Conservation (phyloP, 1,140 invertebrate species). For the Phymastichus coffea region DNA sequence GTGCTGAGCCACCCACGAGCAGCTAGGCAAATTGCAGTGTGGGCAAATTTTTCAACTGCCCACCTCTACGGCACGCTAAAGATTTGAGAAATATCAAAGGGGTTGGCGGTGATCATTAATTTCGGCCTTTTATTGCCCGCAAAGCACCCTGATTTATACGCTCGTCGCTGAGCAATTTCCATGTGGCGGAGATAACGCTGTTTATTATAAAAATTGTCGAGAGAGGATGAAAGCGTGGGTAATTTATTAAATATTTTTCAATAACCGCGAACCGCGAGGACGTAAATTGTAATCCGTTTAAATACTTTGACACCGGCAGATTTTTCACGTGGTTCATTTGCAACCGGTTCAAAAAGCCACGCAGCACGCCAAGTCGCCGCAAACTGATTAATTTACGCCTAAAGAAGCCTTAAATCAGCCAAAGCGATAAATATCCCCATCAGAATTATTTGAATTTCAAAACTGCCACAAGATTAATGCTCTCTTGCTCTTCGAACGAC, state of each 20-base stretch:
- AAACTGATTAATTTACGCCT: not conserved
- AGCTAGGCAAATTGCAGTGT: slow-evolving; percentile 17
- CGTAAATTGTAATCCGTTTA: not conserved
- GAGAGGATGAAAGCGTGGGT: too few relatives aligned
- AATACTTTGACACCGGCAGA: not conserved
- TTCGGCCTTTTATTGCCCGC: too few relatives aligned
- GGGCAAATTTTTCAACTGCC: slow-evolving; percentile 7
- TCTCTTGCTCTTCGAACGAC: too few relatives aligned
- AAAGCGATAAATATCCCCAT: slow-evolving; percentile 8
- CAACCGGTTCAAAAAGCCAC: not conserved
- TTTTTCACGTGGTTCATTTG: not conserved
- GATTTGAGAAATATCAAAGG: not conserved
- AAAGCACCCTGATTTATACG: too few relatives aligned
- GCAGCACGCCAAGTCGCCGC: not conserved
- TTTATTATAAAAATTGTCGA: too few relatives aligned
- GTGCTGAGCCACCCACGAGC: slow-evolving; percentile 34
- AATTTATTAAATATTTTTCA: too few relatives aligned
- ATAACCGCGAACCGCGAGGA: too few relatives aligned
- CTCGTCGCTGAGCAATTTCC: too few relatives aligned
- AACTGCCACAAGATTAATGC: not conserved
- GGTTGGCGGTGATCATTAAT: too few relatives aligned
- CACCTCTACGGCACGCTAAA: not conserved
- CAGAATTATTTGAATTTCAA: slow-evolving; percentile 11
- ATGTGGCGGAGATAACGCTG: too few relatives aligned
- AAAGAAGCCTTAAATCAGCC: not conserved